Evolutionary conservation across 2,888 invertebrate genomes (phyloP), one percentile per base, ranked within the genome.

Genomic region (Ormyrus rosae): DNA sequence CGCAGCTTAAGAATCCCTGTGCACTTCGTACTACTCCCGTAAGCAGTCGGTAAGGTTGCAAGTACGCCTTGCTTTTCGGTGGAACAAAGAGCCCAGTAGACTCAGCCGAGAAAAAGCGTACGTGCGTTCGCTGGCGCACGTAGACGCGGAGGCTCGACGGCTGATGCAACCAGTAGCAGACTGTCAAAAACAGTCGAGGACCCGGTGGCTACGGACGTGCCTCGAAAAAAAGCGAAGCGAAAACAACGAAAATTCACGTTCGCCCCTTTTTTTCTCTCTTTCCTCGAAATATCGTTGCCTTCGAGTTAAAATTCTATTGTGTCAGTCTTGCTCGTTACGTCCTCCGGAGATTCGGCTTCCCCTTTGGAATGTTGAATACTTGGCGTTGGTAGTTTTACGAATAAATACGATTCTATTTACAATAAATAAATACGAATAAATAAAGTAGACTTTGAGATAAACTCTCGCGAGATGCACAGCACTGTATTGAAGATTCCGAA

Each of bases 161-260:
- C 80, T 75, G 80, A 75, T 75, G 75, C 71, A 80, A 80, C 5
- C 50, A n/a, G 64, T 55, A 65, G 8, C 34, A 34, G 19, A 67
- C 73, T 78, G 73, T 73, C 53, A 74, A 63, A 76, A 79, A 79
- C 74, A 74, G 69, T 64, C 70, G 58, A 46, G 56, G 58, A 8
- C 34, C 34, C 13, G 9, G 34, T n/a, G 45, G 65, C 56, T 45
- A 10, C 46, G 50, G 50, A 67, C 3, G 19, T 6, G 5, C 5
- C 34, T 4, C 34, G 45, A 45, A 55, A 34, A 5, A 1, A 19
- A 19, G 19, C 19, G 19, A 19, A 19, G 19, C 19, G 19, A 19
- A 19, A 50, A 19, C 19, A 61, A 50, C 51, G 50, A 51, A 67
- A 2, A 67, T 13, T 48, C 46, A 11, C 45, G 13, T 72, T 60